Evolutionary conservation across 1,140 invertebrate species (phyloP).

Genomic region (Zaprionus capensis): DNA sequence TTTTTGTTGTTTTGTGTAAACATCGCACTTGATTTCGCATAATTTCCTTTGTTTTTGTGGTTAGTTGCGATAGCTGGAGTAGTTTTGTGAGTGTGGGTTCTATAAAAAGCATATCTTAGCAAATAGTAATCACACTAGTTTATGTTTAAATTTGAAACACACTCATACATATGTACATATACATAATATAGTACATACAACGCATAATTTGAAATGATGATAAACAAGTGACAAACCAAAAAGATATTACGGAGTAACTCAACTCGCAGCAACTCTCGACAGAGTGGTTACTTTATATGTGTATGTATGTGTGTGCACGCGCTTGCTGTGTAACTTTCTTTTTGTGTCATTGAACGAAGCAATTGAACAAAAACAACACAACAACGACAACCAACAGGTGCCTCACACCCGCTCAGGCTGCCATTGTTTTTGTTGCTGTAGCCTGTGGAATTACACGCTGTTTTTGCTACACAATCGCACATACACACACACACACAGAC

Average conservation of each 20-base stretch:
- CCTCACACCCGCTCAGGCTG: conserved; percentile 37
- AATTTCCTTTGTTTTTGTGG: background rate
- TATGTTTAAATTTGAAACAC: conserved; percentile 45
- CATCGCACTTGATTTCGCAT: background rate
- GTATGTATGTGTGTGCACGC: background rate
- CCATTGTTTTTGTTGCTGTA: conserved; percentile 40
- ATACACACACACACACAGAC: conserved; percentile 19
- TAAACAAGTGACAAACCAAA: conserved; percentile 48
- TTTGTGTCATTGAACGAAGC: conserved; percentile 71
- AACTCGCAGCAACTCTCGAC: conserved; percentile 53
- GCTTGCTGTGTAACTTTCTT: conserved; percentile 69
- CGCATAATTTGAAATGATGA: conserved; percentile 66
- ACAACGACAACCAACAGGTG: conserved; percentile 58
- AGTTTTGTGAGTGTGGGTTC: background rate
- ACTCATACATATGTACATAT: conserved; percentile 30
- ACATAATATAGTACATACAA: conserved; percentile 7
- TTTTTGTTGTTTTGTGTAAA: background rate
- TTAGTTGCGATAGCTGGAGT: background rate
- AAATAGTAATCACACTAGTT: conserved; percentile 45
- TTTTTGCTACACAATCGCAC: conserved; percentile 22
- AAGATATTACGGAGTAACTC: conserved; percentile 34
- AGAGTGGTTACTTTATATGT: conserved; percentile 34
- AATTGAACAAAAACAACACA: conserved; percentile 46
- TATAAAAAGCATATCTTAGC: conserved; percentile 16
- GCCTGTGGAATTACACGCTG: conserved; percentile 72